Conservation (phyloP, 1,140 invertebrate genomes). For the Catajapyx aquilonaris region DNA sequence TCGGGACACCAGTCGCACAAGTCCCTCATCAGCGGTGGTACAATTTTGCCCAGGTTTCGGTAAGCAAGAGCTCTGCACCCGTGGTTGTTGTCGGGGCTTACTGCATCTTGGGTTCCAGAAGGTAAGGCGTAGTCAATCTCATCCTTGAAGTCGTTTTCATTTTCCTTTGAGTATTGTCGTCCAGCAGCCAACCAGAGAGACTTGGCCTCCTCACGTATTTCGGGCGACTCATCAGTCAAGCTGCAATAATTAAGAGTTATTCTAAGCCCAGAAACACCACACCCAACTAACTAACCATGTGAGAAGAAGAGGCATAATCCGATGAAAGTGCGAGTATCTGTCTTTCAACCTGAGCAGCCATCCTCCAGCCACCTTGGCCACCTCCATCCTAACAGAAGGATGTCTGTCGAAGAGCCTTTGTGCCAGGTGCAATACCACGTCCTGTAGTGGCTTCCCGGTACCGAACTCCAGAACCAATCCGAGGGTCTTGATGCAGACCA, state of each 20-base stretch:
- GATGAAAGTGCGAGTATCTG: conserved; percentile 54
- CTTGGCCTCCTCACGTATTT: conserved; percentile 31
- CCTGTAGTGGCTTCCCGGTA: too few relatives aligned
- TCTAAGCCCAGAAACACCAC: too few relatives aligned
- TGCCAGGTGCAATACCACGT: conserved; percentile 38
- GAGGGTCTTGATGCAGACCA: too few relatives aligned
- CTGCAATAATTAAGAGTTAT: too few relatives aligned
- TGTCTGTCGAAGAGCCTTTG: conserved; percentile 53
- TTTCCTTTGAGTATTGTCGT: conserved; percentile 44
- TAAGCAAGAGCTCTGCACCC: not conserved
- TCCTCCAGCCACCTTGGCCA: conserved; percentile 36
- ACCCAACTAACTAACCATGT: conserved; percentile 39
- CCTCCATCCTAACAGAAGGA: conserved; percentile 38
- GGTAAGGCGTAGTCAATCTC: conserved; percentile 25
- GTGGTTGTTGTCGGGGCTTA: too few relatives aligned
- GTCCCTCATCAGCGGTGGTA: not conserved
- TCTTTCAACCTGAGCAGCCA: conserved; percentile 48
- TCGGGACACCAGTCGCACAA: not conserved
- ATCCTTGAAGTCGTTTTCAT: conserved; percentile 47
- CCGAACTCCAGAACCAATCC: too few relatives aligned
- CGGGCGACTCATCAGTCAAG: conserved; percentile 43
- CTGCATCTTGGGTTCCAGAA: too few relatives aligned
- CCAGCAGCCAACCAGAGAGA: conserved; percentile 44
- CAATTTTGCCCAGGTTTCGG: not conserved
- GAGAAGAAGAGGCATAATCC: conserved; percentile 48